Conservation (phyloP, 53 echinoderm and acorn worm genomes). For the Actinopyga echinites region DNA sequence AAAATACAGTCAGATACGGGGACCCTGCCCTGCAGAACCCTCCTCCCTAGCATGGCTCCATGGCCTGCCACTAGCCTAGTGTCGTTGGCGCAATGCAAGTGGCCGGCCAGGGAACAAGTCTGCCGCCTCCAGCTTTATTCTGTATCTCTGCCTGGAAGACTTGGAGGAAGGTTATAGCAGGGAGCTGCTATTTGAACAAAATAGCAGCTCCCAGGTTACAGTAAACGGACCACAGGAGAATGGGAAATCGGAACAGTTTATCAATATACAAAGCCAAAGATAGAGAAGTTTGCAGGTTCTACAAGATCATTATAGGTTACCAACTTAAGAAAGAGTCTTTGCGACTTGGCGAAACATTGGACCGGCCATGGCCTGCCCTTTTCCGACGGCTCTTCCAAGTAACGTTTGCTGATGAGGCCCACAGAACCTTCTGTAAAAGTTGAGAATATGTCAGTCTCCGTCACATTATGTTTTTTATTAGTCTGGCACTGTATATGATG, state of each 20-base stretch:
- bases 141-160: conserved; percentile 2
- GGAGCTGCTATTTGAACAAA: too few relatives aligned
- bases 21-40: neutral
- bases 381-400: neutral
- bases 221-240: neutral
- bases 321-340: neutral
- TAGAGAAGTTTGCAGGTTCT: neutral
- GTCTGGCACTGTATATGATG: too few relatives aligned
- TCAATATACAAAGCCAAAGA: too few relatives aligned
- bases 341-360: neutral
- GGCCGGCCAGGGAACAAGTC: neutral
- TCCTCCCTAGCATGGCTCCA: neutral
- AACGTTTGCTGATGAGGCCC: too few relatives aligned
- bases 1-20: neutral
- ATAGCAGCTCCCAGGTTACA: too few relatives aligned
- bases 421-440: too few relatives aligned
- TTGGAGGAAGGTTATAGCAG: neutral
- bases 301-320: neutral
- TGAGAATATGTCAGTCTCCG: too few relatives aligned
- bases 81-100: neutral
- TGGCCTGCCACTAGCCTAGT: neutral
- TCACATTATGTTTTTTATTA: too few relatives aligned
- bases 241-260: too few relatives aligned
- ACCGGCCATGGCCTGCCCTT: neutral
- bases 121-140: neutral